Conservation (phyloP, 2,113 vertebrate genomes). For the Coreoperca whiteheadi region DNA sequence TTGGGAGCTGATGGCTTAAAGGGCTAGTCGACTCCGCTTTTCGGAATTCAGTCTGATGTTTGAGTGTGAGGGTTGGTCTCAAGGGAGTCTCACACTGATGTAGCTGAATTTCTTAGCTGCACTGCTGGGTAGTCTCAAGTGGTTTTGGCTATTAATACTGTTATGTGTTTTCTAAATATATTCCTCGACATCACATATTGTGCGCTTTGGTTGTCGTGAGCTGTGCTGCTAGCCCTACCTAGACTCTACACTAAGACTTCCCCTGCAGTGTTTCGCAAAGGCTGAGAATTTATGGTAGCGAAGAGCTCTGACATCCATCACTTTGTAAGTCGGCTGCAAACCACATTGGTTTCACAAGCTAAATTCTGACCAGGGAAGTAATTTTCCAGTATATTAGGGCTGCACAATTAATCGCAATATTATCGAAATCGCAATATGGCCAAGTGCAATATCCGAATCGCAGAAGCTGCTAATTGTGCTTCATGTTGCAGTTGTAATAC, state of each 20-base stretch:
- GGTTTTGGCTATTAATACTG: constrained; percentile 12
- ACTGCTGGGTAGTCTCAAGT: neutral
- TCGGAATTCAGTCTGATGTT: neutral
- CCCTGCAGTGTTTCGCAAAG: neutral
- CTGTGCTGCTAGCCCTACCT: neutral
- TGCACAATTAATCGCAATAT: too few relatives aligned
- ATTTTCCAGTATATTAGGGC: neutral
- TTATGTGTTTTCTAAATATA: constrained; percentile 7
- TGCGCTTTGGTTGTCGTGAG: neutral
- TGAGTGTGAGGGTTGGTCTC: neutral
- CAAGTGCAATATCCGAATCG: too few relatives aligned
- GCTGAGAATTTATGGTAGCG: neutral
- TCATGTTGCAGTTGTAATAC: too few relatives aligned
- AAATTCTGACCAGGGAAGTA: neutral
- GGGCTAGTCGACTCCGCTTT: constrained; percentile 33
- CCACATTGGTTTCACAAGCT: neutral
- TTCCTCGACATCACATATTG: neutral
- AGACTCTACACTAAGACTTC: neutral
- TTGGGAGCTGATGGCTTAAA: constrained; percentile 61
- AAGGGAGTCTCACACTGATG: constrained; percentile 29
- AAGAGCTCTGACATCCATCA: constrained; percentile 1
- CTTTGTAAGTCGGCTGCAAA: neutral
- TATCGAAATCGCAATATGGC: too few relatives aligned
- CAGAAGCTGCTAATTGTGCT: too few relatives aligned
- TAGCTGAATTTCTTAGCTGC: constrained; percentile 20